Conservation (phyloP, 2,797 vertebrate genomes). For the Tapera naevia region DNA sequence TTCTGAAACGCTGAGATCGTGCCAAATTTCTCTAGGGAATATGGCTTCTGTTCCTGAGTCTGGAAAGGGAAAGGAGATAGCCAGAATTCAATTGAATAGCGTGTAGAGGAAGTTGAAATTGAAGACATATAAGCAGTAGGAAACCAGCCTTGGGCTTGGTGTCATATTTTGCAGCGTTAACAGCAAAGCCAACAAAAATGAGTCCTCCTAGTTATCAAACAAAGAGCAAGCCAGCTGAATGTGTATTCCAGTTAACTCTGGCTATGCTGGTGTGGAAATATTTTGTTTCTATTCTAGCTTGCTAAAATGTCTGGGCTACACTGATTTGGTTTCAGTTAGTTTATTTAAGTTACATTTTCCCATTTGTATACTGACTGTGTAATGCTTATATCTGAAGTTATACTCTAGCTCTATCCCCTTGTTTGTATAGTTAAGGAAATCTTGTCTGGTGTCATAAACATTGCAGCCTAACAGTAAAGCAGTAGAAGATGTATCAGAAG, state of each 20-base stretch:
- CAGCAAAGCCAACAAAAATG: constrained; percentile 49
- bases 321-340: not conserved
- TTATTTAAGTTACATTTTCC: not conserved
- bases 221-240: constrained; percentile 4
- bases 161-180: constrained; percentile 61
- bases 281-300: not conserved
- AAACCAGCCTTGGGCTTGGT: constrained; percentile 60
- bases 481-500: not conserved
- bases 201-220: constrained; percentile 44
- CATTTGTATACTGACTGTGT: not conserved
- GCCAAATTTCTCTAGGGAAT: constrained; percentile 53
- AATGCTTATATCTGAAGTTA: not conserved
- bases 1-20: not conserved
- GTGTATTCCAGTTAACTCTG: constrained; percentile 39
- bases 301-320: not conserved
- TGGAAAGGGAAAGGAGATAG: constrained; percentile 64
- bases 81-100: constrained; percentile 57
- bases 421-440: not conserved
- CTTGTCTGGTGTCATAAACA: not conserved
- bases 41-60: constrained; percentile 31
- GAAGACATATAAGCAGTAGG: constrained; percentile 51
- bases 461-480: not conserved
- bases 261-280: constrained; percentile 1
- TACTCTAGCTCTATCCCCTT: not conserved
- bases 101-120: constrained; percentile 59